These are phyloP conservation scores for Epizoanthus stellaris DNA, from an alignment of 92 coral and sea anemone species.

Conservation along the genomic window DNA sequence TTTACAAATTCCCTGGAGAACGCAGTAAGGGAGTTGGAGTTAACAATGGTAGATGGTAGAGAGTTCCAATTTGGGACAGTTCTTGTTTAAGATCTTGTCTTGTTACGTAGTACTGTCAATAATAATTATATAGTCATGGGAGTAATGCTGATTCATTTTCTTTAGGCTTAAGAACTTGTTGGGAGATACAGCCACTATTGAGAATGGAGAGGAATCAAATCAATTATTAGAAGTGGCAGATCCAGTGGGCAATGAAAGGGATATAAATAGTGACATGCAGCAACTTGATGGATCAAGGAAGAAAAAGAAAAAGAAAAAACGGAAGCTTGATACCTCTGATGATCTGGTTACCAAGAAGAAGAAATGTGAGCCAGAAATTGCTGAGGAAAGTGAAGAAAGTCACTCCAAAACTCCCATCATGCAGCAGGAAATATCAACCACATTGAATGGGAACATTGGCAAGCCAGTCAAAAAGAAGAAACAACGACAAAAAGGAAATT, in stretches of 20 bases:
- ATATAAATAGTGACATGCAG: background rate
- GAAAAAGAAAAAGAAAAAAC: slow-evolving; percentile 25
- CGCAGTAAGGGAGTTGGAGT: too few relatives aligned
- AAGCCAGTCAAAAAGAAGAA: slow-evolving; percentile 42
- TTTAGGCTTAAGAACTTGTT: background rate
- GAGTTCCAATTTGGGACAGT: too few relatives aligned
- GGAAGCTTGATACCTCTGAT: slow-evolving; percentile 10
- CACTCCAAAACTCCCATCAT: background rate
- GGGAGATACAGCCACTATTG: background rate
- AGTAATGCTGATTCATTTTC: too few relatives aligned
- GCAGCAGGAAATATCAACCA: background rate
- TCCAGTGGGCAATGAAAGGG: background rate
- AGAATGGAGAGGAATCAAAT: background rate
- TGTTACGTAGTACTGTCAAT: too few relatives aligned
- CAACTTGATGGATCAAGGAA: slow-evolving; percentile 3
- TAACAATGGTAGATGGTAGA: too few relatives aligned
- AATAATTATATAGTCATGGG: too few relatives aligned
- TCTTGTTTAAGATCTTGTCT: too few relatives aligned
- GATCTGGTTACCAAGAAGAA: slow-evolving; percentile 1
- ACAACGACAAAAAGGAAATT: background rate
- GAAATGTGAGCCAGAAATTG: slow-evolving; percentile 13
- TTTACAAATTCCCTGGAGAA: too few relatives aligned
- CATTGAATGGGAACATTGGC: background rate
- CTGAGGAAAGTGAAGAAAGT: slow-evolving; percentile 6
- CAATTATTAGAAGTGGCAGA: background rate